These are phyloP conservation scores for Calliopsis andreniformis DNA, from an alignment of 1,140 invertebrate genomes.

Conservation along the genomic window DNA sequence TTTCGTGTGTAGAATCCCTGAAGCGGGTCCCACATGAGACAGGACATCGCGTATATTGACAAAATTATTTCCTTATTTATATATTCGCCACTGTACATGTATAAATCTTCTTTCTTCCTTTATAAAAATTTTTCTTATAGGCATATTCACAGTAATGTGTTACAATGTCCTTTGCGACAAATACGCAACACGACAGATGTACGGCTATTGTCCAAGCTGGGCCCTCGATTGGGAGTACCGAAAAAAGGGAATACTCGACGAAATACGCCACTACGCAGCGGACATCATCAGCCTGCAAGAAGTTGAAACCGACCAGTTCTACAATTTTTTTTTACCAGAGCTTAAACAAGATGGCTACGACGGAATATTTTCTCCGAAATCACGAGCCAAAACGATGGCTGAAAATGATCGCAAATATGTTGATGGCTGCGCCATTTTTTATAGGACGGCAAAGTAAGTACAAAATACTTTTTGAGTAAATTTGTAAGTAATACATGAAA, in stretches of 20 bases:
- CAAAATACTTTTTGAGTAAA: too few species aligned
- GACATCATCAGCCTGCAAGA: constrained; percentile 99
- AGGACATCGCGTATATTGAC: too few species aligned
- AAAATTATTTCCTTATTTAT: too few species aligned
- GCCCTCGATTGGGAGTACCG: constrained; percentile 99
- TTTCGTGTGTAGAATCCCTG: too few species aligned
- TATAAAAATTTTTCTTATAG: constrained; percentile 84
- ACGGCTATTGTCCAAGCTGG: constrained; percentile 98
- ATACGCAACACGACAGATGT: constrained; percentile 98
- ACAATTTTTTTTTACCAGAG: constrained; percentile 97
- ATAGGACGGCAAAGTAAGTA: constrained; percentile 94
- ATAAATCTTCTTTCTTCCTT: too few species aligned
- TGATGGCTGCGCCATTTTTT: constrained; percentile 99
- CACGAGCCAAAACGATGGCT: constrained; percentile 98
- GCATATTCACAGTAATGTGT: constrained; percentile 99
- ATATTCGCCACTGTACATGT: too few species aligned
- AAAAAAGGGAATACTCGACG: constrained; percentile 98
- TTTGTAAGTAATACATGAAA: too few species aligned
- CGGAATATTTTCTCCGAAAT: constrained; percentile 99
- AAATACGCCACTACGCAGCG: constrained; percentile 97
- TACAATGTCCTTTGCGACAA: constrained; percentile 99
- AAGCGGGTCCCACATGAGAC: too few species aligned
- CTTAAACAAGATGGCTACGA: constrained; percentile 96
- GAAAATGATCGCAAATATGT: constrained; percentile 98
- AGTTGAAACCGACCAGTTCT: constrained; percentile 99